Base-by-base conservation (phyloP, 2,797 vertebrate genomes). In the Geotrypetes seraphini region DNA sequence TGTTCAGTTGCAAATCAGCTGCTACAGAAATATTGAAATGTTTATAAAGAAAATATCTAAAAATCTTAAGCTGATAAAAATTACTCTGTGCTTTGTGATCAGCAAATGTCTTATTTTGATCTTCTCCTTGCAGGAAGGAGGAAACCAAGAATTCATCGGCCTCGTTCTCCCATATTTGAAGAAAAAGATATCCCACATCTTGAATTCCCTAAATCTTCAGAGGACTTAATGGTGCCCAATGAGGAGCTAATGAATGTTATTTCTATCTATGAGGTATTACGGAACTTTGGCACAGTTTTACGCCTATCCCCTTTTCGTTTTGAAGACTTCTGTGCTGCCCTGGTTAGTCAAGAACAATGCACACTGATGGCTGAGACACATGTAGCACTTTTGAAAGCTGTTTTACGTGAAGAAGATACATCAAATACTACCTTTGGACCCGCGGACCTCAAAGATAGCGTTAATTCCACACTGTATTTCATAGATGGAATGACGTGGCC, bases 401-500 rank as follows among this genome's bases (percentile, higher is more conserved):
- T 97, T 73, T 85, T 96, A 58, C 84, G 92, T 29, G 93, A 97
- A 67, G 93, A 97, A 76, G 93, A 97, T 71, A 91, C 90, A 24
- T 95, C 93, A 47, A 96, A 93, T 75, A 97, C 93, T 65, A 93
- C 89, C 36, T 97, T 97, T 48, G 91, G 92, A 47, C 93, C 93
- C 10, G 85, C 93, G 23, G 93, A 97, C 45, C 85, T 97, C 60
- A 97, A 96, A 77, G 93, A 97, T 73, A 96, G 92, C 2, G 91
- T 96, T 47, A 94, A 97, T 64, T 97, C 93, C 61, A 94, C 91
- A 3, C 75, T 97, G 25, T 97, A 96, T 57, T 92, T 97, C 66
- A 88, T 97, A 36, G 93, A 97, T 11, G 91, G 92, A 21, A 97
- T 97, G 93, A 97, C 92, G 9, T 97, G 92, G 93, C 92, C 93